Base-by-base conservation (phyloP, 2,113 vertebrate species). In the Zosterops pallidus region DNA sequence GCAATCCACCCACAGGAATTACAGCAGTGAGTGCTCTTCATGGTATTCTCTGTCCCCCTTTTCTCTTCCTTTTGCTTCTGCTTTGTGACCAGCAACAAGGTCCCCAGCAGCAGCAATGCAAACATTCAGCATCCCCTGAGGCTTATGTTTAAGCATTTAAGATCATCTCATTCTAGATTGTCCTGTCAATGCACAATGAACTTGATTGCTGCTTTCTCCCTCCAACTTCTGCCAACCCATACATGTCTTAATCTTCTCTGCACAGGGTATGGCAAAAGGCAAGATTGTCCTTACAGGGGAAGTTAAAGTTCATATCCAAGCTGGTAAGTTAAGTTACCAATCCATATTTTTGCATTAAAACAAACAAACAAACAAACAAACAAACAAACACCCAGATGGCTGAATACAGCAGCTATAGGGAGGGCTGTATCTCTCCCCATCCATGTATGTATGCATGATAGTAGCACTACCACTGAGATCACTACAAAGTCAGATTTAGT, bases 241-340 rank as follows among this genome's bases (percentile, higher is more conserved):
- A 59, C 25, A 67, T 33, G 55, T 89, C 42, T 82, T 74, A 29
- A 26, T 87, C 14, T 94, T 89, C 33, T 96, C n/a, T 65, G 60
- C 21, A 85, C 93, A 99, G 99, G 97, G 98, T 23, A 96, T 99
- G 95, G 94, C 97, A 68, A 98, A 95, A 96, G 98, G 98, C 86
- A 96, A 81, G 44, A 98, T 99, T 62, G 39, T 98, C 37, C n/a
- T 92, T n/a, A 94, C 98, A 49, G 98, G 98, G 22, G 64, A 89
- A 82, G 50, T 94, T 31, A 22, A 53, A 80, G 44, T 98, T 68
- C 23, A 74, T n/a, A 75, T 97, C 57, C 85, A 79, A 57, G 19
- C 39, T 41, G 85, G 95, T 95, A 76, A 97, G 93, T 96, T 63
- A 60, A 56, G 8, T 37, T 76, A 11, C 2, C 11, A 50, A 53